phyloP scores from a whole-genome alignment of 2,113 vertebrate species.

The Bubo scandiacus region DNA sequence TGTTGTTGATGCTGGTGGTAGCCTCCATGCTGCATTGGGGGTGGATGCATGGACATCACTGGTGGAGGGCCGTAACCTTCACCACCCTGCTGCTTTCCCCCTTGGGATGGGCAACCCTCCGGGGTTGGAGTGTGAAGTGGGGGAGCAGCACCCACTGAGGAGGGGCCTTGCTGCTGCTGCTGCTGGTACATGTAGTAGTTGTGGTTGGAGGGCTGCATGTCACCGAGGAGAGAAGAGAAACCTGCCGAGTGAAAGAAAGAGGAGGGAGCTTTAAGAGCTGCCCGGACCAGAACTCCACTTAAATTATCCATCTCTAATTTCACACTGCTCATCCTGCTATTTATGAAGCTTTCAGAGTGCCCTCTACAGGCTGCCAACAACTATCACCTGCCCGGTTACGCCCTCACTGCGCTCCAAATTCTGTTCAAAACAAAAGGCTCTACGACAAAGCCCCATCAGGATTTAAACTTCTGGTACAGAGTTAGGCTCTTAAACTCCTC shows the following conservation, averaged over 20 bases:
- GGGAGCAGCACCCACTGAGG: slow-evolving; percentile 66
- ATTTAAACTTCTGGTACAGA: not conserved
- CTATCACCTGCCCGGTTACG: not conserved
- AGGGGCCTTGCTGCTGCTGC: slow-evolving; percentile 73
- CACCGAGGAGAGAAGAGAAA: slow-evolving; percentile 79
- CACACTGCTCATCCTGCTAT: not conserved
- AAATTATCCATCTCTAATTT: not conserved
- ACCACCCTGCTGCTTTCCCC: slow-evolving; percentile 69
- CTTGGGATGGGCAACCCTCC: slow-evolving; percentile 75
- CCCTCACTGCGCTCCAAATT: not conserved
- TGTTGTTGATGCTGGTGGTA: slow-evolving; percentile 78
- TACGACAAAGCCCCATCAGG: not conserved
- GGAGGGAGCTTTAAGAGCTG: not conserved
- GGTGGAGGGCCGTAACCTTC: slow-evolving; percentile 73
- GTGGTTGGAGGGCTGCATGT: slow-evolving; percentile 80
- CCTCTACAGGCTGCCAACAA: slow-evolving; percentile 26
- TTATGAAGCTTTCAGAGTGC: not conserved
- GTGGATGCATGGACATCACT: slow-evolving; percentile 78
- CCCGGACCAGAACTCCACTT: not conserved
- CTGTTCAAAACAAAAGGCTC: not conserved
- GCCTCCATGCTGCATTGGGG: slow-evolving; percentile 74
- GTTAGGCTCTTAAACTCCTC: not conserved
- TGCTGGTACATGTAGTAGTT: slow-evolving; percentile 83
- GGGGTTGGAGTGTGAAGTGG: slow-evolving; percentile 89
- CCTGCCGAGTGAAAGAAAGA: slow-evolving; percentile 35